Percentiles rank a stretch among this genome's conserved stretches.
phyloP scores from a whole-genome alignment of 1,140 invertebrate genomes.

The Tetramorium parvispinum region DNA sequence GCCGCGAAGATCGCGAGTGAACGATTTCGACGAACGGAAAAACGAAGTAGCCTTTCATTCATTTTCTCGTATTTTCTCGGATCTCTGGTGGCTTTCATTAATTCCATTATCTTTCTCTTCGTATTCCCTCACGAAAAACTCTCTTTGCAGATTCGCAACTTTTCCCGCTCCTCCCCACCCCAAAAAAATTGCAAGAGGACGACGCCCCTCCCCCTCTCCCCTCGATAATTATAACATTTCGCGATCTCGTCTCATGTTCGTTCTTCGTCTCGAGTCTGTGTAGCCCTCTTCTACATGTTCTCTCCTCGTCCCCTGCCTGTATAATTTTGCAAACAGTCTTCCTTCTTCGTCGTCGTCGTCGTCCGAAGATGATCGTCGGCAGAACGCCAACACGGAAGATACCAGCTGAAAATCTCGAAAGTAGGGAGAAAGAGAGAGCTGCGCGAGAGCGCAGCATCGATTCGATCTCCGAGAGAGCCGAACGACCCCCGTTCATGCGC shows the following conservation, averaged over 20 bases:
- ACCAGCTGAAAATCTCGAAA: slow-evolving; percentile 28
- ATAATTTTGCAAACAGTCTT: slow-evolving; percentile 27
- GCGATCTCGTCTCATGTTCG: neutral
- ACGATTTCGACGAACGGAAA: neutral
- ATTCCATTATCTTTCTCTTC: neutral
- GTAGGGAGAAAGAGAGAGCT: neutral
- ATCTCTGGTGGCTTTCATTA: neutral
- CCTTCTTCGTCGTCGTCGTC: slow-evolving; percentile 42
- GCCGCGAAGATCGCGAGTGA: neutral
- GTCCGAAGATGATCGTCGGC: slow-evolving; percentile 54
- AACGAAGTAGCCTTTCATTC: neutral
- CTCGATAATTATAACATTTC: neutral
- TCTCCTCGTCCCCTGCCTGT: neutral
- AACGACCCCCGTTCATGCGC: slow-evolving; percentile 15
- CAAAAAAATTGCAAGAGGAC: neutral
- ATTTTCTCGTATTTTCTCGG: neutral
- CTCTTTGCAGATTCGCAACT: slow-evolving; percentile 8
- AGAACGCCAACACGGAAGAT: slow-evolving; percentile 63
- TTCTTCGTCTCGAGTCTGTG: slow-evolving; percentile 8
- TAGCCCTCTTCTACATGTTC: neutral
- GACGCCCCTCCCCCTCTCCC: no score
- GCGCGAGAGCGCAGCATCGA: slow-evolving; percentile 20
- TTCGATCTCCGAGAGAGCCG: slow-evolving; percentile 34
- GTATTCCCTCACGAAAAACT: neutral
- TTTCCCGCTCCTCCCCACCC: neutral